A percentile compares a stretch with the other conserved stretches of the same genome.
Evolutionary conservation across 1,140 invertebrate species (phyloP).

Genomic region (Meloidogyne hapla): DNA sequence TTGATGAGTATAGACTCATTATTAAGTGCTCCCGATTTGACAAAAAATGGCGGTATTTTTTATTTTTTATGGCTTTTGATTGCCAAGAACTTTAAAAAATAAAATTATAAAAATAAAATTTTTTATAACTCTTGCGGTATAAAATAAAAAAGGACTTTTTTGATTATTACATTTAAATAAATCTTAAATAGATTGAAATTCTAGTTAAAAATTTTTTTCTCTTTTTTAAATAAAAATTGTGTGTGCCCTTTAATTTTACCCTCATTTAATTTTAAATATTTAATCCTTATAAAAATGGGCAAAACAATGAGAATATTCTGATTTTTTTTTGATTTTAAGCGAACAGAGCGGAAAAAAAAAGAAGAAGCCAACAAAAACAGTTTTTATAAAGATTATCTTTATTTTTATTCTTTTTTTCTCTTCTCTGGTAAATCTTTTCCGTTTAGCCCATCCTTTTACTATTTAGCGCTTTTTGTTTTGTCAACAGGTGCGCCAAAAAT

Average conservation of each 20-base stretch:
- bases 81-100: neutral
- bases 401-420: too few relatives aligned
- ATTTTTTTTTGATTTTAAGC: constrained; percentile 7
- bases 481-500: constrained; percentile 1
- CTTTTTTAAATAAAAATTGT: neutral
- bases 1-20: neutral
- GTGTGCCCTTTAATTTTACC: neutral
- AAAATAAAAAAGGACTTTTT: too few relatives aligned
- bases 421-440: too few relatives aligned
- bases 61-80: neutral
- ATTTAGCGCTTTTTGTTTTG: neutral
- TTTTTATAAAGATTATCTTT: neutral
- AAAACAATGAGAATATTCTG: neutral
- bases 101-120: neutral
- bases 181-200: too few relatives aligned
- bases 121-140: too few relatives aligned
- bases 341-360: neutral
- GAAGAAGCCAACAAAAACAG: neutral
- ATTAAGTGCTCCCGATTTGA: neutral
- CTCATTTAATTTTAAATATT: neutral
- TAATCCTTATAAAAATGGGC: neutral
- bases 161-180: too few relatives aligned
- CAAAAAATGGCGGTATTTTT: neutral
- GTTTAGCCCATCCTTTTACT: neutral
- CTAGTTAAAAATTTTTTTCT: neutral